These are phyloP conservation scores for Orussus abietinus DNA, from an alignment of 1,140 invertebrate species.

Conservation along the genomic window DNA sequence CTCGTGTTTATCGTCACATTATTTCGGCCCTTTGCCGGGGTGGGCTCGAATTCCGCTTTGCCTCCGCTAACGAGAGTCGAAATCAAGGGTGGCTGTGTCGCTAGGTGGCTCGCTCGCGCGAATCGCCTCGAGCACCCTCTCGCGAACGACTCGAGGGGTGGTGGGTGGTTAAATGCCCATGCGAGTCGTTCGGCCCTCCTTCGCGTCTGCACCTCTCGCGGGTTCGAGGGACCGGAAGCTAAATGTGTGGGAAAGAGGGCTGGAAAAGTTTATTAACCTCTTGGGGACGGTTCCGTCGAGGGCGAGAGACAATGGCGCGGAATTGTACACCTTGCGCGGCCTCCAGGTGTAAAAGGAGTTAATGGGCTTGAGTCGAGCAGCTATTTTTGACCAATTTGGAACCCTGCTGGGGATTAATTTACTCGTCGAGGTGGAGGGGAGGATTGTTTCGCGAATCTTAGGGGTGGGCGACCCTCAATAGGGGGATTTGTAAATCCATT, in stretches of 20 bases:
- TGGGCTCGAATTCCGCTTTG: neutral
- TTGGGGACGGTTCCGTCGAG: conserved; percentile 3
- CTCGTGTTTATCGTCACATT: conserved; percentile 38
- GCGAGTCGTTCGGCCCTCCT: too few relatives aligned
- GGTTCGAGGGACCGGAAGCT: neutral
- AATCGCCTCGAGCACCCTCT: conserved; percentile 22
- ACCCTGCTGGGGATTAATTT: too few relatives aligned
- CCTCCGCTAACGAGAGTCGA: conserved; percentile 23
- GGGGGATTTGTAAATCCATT: too few relatives aligned
- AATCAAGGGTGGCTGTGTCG: conserved; percentile 12
- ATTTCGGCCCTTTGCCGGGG: conserved; percentile 15
- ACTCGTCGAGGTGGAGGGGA: too few relatives aligned
- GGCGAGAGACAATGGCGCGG: neutral
- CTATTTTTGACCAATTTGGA: too few relatives aligned
- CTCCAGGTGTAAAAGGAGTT: too few relatives aligned
- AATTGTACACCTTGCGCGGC: conserved; percentile 1
- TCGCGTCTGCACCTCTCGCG: too few relatives aligned
- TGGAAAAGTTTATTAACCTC: conserved; percentile 11
- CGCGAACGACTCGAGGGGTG: too few relatives aligned
- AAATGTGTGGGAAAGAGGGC: conserved; percentile 5
- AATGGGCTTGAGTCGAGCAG: too few relatives aligned
- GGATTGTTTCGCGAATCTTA: too few relatives aligned
- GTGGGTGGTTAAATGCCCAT: too few relatives aligned
- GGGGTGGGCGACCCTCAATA: too few relatives aligned
- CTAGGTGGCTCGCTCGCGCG: conserved; percentile 17